These are phyloP conservation scores for Macroglossus sobrinus DNA, from an alignment of 2,113 vertebrate genomes.

Conservation along the genomic window DNA sequence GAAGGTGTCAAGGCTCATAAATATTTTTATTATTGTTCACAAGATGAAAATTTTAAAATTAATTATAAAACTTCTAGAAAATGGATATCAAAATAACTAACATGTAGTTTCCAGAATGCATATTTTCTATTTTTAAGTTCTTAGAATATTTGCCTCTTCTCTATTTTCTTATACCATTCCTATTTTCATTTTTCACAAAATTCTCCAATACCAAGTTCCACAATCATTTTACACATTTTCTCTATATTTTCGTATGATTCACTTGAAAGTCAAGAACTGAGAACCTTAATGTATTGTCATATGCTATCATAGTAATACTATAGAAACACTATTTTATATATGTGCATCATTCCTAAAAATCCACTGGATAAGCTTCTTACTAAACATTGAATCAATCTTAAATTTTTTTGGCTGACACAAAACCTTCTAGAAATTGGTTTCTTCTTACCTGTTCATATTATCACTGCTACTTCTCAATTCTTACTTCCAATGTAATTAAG, in stretches of 20 bases:
- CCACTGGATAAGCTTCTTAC: background rate
- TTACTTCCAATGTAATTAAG: background rate
- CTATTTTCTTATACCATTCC: background rate
- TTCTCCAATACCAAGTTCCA: background rate
- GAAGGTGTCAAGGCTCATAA: background rate
- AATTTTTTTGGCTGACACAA: background rate
- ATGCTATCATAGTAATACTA: background rate
- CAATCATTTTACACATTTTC: background rate
- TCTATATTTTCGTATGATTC: background rate
- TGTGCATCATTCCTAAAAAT: background rate
- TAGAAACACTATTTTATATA: background rate
- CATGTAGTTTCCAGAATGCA: background rate
- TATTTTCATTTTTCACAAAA: background rate
- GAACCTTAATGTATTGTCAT: background rate
- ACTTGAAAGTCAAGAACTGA: background rate
- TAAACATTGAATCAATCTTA: background rate
- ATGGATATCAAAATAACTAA: background rate
- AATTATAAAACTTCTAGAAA: background rate
- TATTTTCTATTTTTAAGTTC: background rate
- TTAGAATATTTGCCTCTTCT: background rate
- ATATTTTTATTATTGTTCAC: background rate
- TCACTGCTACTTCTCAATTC: background rate
- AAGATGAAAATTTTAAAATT: background rate
- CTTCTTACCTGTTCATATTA: background rate
- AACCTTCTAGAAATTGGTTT: background rate